Evolutionary conservation across 2,888 invertebrate species (phyloP), one percentile per base, ranked within the genome.

Genomic region (Nemotelus nigrinus): DNA sequence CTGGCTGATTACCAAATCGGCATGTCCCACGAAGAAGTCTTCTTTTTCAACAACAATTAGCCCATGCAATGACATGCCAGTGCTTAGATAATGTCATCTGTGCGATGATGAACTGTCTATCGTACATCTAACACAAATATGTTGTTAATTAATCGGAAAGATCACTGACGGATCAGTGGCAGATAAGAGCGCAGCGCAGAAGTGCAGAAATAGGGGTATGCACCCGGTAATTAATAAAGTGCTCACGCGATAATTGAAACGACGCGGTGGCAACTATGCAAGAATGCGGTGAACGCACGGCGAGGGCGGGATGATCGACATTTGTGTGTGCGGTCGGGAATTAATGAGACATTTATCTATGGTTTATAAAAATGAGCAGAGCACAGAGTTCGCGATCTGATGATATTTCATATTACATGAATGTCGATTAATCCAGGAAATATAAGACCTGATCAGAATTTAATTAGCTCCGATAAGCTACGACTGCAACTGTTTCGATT

Each of bases 1-100:
- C 6, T 67, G 67, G 50, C 6, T 47, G 67, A 10, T 50, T 48
- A 47, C 48, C 47, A 67, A 67, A 48, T 48, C 48, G 67, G 50
- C 48, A 10, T 67, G 67, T 25, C 25, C 25, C 25, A 1, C 25
- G 25, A 25, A 25, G 25, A 25, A 25, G 25, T 25, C 25, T 25
- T 25, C 25, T 25, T 25, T 25, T 25, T 25, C 25, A 25, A 25
- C 25, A 25, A 25, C 25, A 25, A 25, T 25, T 25, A 25, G 25
- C 25, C 25, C 25, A 25, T 25, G 25, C 25, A 25, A 25, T 25
- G 25, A 25, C 25, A 25, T 25, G 25, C 25, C 25, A 25, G 25
- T 25, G 25, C 25, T 25, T 25, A 25, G 25, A 25, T 25, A 25
- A 25, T 25, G 25, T 25, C 25, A 25, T 25, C 0, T 25, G 25